These are phyloP conservation scores for Scolopax mira DNA, from an alignment of 2,113 vertebrate species.

Conservation along the genomic window DNA sequence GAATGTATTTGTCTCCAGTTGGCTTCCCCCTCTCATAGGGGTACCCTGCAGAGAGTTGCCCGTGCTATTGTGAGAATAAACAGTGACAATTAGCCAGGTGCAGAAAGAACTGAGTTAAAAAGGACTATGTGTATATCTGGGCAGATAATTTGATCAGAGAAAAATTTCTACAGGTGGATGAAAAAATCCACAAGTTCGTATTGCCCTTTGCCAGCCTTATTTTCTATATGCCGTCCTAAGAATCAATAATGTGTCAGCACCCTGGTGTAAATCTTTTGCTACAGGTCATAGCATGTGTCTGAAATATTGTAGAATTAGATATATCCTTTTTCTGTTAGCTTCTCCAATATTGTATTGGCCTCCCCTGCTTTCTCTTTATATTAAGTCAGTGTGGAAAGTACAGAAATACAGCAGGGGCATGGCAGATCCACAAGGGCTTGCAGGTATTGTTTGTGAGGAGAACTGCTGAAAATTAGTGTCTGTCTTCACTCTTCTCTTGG, in stretches of 20 bases:
- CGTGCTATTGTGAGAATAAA: neutral
- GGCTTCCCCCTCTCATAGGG: neutral
- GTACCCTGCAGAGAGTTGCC: neutral
- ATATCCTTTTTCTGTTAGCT: slow-evolving; percentile 40
- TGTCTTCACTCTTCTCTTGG: neutral
- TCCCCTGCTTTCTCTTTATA: slow-evolving; percentile 25
- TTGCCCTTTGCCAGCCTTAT: neutral
- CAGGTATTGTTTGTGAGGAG: neutral
- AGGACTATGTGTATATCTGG: neutral
- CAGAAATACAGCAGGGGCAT: neutral
- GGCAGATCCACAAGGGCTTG: neutral
- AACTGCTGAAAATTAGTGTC: neutral
- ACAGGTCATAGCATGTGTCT: slow-evolving; percentile 43
- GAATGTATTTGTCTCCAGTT: neutral
- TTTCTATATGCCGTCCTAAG: slow-evolving; percentile 7
- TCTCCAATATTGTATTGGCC: neutral
- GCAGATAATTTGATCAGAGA: neutral
- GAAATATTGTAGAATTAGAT: slow-evolving; percentile 46
- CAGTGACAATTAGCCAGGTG: neutral
- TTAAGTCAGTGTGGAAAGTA: neutral
- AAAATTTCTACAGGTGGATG: neutral
- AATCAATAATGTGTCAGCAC: slow-evolving; percentile 55
- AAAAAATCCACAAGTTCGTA: neutral
- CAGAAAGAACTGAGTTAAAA: neutral
- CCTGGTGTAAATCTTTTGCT: slow-evolving; percentile 55